These are phyloP conservation scores for Loxodonta africana DNA, from an alignment of 2,113 vertebrate species.

Conservation along the genomic window DNA sequence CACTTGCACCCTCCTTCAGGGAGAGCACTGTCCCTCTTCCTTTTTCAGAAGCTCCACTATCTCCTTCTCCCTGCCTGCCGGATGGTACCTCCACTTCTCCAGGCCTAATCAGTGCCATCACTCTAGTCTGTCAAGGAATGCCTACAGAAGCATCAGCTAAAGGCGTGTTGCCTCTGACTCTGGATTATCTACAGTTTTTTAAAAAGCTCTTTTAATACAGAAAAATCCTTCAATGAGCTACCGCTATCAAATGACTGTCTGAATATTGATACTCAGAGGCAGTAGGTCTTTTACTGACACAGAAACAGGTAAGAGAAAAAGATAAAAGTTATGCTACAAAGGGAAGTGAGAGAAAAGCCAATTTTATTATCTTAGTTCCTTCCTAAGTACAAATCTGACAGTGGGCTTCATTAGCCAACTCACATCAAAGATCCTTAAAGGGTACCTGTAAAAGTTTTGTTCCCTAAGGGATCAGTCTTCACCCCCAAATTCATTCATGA, in stretches of 20 bases:
- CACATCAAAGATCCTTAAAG: not conserved
- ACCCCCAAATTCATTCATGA: not conserved
- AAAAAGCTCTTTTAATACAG: conserved; percentile 7
- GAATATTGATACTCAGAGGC: not conserved
- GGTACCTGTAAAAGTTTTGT: not conserved
- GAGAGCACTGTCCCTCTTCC: not conserved
- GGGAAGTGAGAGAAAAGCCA: not conserved
- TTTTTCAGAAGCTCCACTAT: not conserved
- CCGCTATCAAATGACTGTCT: not conserved
- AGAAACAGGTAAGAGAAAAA: not conserved
- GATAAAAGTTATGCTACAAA: not conserved
- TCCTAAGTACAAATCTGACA: conserved; percentile 32
- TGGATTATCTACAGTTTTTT: conserved; percentile 31
- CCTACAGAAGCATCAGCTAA: not conserved
- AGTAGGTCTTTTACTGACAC: not conserved
- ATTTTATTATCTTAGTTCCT: not conserved
- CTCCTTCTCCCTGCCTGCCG: not conserved
- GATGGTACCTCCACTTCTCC: not conserved
- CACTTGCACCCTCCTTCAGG: not conserved
- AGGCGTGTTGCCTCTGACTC: not conserved
- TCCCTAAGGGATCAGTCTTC: not conserved
- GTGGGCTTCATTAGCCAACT: not conserved
- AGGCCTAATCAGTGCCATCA: not conserved
- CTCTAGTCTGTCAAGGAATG: not conserved
- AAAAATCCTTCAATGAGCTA: conserved; percentile 26